Evolutionary conservation across 2,113 vertebrate genomes (phyloP).

Genomic region (Percopsis transmontana): DNA sequence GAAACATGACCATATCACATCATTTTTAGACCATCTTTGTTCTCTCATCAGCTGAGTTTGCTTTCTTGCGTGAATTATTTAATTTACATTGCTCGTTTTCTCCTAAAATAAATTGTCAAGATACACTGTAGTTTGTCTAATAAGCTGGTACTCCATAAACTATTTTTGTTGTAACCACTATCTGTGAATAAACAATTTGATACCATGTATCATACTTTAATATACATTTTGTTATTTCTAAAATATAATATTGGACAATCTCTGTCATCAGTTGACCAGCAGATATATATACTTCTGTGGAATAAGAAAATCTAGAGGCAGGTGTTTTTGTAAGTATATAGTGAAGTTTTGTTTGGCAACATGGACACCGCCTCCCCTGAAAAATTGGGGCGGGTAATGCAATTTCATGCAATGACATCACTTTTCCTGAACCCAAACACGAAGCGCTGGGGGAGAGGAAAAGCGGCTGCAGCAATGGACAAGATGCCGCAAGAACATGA

Average conservation of each 20-base stretch:
- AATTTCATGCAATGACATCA: constrained; percentile 80
- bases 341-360: constrained; percentile 62
- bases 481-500: constrained; percentile 18
- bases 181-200: neutral
- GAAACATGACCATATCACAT: neutral
- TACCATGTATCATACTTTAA: too few species aligned
- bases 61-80: too few species aligned
- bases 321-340: constrained; percentile 30
- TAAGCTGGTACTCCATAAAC: too few species aligned
- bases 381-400: constrained; percentile 68
- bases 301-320: neutral
- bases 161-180: too few species aligned
- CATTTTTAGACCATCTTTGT: neutral
- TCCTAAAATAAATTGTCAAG: too few species aligned
- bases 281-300: neutral
- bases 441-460: constrained; percentile 32
- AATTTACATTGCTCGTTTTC: too few species aligned
- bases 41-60: too few species aligned
- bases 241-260: neutral
- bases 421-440: constrained; percentile 77
- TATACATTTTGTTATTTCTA: constrained; percentile 10
- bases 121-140: too few species aligned
- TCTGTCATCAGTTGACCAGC: too few species aligned
- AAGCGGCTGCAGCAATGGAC: constrained; percentile 14
- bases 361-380: constrained; percentile 40